These are phyloP conservation scores for Zootoca vivipara DNA, from an alignment of 2,113 vertebrate species.

Conservation along the genomic window DNA sequence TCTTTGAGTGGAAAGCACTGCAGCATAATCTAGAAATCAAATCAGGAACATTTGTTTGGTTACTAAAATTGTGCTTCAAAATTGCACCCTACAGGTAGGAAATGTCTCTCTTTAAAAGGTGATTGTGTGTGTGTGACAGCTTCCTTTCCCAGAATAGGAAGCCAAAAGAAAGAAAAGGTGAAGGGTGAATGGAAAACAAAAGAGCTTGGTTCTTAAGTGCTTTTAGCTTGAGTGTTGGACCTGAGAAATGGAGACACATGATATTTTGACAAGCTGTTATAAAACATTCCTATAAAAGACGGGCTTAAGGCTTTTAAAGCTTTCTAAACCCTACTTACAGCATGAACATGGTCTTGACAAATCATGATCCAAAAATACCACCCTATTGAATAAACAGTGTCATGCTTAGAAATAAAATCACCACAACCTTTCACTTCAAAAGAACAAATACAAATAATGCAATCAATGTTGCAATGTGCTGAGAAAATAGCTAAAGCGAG, in stretches of 20 bases:
- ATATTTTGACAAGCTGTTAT: constrained; percentile 23
- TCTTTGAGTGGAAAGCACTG: background rate
- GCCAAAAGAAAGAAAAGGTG: background rate
- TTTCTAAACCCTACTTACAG: background rate
- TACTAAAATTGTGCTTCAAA: background rate
- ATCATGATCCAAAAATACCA: background rate
- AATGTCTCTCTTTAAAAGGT: background rate
- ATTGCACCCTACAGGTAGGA: background rate
- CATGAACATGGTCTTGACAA: background rate
- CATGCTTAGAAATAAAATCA: background rate
- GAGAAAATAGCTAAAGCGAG: background rate
- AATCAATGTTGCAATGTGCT: background rate
- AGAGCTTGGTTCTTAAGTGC: background rate
- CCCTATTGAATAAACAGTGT: background rate
- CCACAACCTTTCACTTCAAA: background rate
- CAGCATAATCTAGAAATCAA: background rate
- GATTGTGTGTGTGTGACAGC: background rate
- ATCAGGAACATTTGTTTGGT: background rate
- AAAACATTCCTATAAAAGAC: constrained; percentile 9
- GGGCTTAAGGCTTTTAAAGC: background rate
- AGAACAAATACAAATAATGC: background rate
- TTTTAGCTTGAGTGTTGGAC: background rate
- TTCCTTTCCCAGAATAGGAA: background rate
- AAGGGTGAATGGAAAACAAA: background rate
- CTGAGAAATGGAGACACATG: background rate